Evolutionary conservation across 2,888 invertebrate genomes (phyloP).

Genomic region (Acronicta leporina): DNA sequence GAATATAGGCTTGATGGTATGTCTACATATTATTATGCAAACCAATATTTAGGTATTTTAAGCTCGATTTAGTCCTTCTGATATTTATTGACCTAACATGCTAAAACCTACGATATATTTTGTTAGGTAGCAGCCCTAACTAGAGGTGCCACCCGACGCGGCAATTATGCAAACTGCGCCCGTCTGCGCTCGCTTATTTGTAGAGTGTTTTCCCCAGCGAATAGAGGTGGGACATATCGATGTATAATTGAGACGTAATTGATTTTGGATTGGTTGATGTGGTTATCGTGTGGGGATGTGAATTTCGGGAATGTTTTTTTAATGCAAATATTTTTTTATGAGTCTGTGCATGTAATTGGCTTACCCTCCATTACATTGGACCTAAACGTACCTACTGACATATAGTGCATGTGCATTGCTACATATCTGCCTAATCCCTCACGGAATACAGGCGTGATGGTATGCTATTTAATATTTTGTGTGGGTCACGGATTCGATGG

Average conservation of each 20-base stretch:
- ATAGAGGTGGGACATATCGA: conserved; percentile 61
- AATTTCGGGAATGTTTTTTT: background rate
- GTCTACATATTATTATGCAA: too few species aligned
- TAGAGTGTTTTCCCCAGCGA: conserved; percentile 66
- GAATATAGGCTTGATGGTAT: too few species aligned
- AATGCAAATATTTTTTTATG: background rate
- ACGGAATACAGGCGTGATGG: too few species aligned
- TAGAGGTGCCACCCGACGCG: conserved; percentile 58
- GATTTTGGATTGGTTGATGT: conserved; percentile 45
- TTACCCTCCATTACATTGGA: too few species aligned
- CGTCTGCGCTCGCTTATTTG: conserved; percentile 72
- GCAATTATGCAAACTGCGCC: conserved; percentile 79
- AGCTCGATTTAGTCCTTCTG: too few species aligned
- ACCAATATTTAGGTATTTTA: too few species aligned
- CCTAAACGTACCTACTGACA: too few species aligned
- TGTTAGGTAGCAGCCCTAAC: conserved; percentile 46
- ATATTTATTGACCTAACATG: background rate
- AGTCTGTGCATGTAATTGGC: background rate
- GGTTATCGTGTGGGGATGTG: conserved; percentile 24
- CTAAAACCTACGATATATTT: conserved; percentile 17
- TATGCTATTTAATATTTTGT: too few species aligned
- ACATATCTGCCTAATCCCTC: too few species aligned
- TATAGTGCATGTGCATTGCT: too few species aligned
- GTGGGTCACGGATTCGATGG: background rate
- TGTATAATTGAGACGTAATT: conserved; percentile 53